These are phyloP conservation scores for Drosophila sordidapex DNA, from an alignment of 2,888 invertebrate species.

Conservation along the genomic window DNA sequence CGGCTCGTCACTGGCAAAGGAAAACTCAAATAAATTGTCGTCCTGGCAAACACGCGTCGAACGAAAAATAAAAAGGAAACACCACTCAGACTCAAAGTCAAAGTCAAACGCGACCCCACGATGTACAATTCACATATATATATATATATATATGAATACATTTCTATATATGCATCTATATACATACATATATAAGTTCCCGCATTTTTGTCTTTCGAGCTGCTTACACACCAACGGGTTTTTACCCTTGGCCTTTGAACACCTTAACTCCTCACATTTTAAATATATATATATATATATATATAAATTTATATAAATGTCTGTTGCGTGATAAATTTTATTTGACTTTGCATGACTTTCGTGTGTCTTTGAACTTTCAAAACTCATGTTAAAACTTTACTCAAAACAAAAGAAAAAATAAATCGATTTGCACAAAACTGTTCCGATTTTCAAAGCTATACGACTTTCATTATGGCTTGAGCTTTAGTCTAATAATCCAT, in stretches of 20 bases:
- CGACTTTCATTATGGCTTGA: no score
- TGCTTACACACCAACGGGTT: slow-evolving; percentile 15
- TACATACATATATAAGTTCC: neutral
- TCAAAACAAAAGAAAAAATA: neutral
- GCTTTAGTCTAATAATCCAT: neutral
- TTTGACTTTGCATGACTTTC: slow-evolving; percentile 73
- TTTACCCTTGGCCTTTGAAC: neutral
- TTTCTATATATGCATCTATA: neutral
- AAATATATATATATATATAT: slow-evolving; percentile 51
- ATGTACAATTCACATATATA: slow-evolving; percentile 48
- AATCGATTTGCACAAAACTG: neutral
- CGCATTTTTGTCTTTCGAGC: neutral
- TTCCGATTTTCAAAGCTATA: neutral
- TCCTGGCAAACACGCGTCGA: slow-evolving; percentile 41
- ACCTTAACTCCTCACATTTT: neutral
- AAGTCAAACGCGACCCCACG: slow-evolving; percentile 32
- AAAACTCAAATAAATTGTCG: slow-evolving; percentile 58
- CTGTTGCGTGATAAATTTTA: slow-evolving; percentile 61
- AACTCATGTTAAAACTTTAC: neutral
- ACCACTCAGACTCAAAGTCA: slow-evolving; percentile 41
- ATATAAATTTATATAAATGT: slow-evolving; percentile 61
- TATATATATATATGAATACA: neutral
- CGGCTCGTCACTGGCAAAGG: slow-evolving; percentile 24
- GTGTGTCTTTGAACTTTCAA: slow-evolving; percentile 61
- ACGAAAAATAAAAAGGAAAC: slow-evolving; percentile 18